phyloP scores from a whole-genome alignment of 2,888 invertebrate species.

The Pheosia gnoma region DNA sequence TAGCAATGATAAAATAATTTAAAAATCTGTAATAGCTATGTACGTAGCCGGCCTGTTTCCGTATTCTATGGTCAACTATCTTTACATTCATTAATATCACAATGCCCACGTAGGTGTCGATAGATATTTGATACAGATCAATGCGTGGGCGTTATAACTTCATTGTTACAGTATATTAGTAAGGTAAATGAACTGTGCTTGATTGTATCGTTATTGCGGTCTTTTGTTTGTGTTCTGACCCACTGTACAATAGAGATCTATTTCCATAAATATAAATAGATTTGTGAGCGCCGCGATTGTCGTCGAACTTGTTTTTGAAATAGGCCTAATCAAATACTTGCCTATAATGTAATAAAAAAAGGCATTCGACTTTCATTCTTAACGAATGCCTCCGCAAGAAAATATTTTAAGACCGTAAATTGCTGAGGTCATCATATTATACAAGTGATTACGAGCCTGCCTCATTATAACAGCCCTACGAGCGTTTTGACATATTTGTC shows the following conservation, averaged over 20 bases:
- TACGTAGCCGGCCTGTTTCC: not conserved
- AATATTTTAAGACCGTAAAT: no score
- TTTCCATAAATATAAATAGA: conserved; percentile 3
- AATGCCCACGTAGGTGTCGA: conserved; percentile 68
- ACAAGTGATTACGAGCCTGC: no score
- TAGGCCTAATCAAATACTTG: no score
- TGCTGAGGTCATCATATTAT: no score
- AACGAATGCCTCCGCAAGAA: no score
- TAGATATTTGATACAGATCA: conserved; percentile 58
- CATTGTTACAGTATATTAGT: conserved; percentile 50
- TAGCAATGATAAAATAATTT: no score
- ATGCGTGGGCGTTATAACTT: conserved; percentile 64
- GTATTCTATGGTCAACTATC: conserved; percentile 27
- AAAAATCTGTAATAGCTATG: no score
- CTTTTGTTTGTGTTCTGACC: conserved; percentile 23
- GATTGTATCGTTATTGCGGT: conserved; percentile 21
- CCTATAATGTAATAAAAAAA: no score
- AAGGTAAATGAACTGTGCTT: conserved; percentile 51
- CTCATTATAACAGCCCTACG: no score
- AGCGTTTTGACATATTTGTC: no score
- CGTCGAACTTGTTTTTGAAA: no score
- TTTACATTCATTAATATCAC: conserved; percentile 34
- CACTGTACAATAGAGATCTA: conserved; percentile 2
- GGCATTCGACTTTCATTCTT: no score
- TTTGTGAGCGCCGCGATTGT: not conserved